Conservation (phyloP, 2,888 invertebrate genomes). For the Psylliodes chrysocephalus region DNA sequence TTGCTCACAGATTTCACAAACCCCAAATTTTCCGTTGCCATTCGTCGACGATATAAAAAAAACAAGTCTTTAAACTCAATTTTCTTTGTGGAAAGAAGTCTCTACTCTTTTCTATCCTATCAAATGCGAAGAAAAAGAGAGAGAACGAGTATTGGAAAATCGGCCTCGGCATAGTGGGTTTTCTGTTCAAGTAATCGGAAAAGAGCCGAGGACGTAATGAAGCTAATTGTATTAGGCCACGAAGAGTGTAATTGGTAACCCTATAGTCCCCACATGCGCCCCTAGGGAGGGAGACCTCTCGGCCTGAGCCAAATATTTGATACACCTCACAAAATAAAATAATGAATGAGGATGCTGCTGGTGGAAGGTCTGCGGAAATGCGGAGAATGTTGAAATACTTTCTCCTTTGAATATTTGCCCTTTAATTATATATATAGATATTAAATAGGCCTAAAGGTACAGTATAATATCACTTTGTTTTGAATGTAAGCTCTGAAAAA, state of each 20-base stretch:
- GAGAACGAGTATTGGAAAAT: neutral
- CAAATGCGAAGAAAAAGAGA: neutral
- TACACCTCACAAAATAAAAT: conserved; percentile 25
- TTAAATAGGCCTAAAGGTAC: no score
- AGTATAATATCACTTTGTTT: no score
- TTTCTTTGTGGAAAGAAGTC: neutral
- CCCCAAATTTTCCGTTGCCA: neutral
- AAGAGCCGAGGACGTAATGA: conserved; percentile 52
- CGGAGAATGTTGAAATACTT: no score
- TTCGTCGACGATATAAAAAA: neutral
- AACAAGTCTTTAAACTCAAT: conserved; percentile 7
- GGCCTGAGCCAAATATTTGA: conserved; percentile 50
- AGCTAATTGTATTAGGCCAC: conserved; percentile 55
- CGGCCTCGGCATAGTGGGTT: conserved; percentile 16
- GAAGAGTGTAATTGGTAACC: conserved; percentile 57
- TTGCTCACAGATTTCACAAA: neutral
- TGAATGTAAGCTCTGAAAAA: no score
- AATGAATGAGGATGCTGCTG: conserved; percentile 11
- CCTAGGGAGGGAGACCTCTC: conserved; percentile 35
- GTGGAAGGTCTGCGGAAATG: no score
- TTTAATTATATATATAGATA: no score
- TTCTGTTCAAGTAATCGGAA: conserved; percentile 42
- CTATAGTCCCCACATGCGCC: conserved; percentile 45
- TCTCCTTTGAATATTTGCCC: no score
- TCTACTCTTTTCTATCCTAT: no score